Evolutionary conservation across 2,888 invertebrate species (phyloP), one percentile per base, ranked within the genome.

Genomic region (Rhagium mordax): DNA sequence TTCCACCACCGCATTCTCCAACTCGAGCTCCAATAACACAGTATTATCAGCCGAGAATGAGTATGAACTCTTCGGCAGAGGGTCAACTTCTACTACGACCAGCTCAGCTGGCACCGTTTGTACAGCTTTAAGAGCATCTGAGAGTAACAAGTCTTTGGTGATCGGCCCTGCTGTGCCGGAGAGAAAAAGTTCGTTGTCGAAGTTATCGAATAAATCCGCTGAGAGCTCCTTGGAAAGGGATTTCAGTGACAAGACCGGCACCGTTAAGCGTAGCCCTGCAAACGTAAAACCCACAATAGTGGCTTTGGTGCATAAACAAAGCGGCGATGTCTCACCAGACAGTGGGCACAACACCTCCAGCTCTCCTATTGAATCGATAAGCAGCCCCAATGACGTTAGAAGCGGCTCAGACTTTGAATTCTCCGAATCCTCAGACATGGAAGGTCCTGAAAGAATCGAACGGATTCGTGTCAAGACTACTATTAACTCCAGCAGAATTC

Each of bases 41-140:
- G 90, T 93, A 78, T 87, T 92, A 47, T 91, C 93, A 16, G 94
- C 94, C 1, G 96, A 96, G 88, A 96, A 95, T 85, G 96, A 96
- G 86, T 96, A 96, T 84, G 96, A 96, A 88, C 88, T 96, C 47
- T 97, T 96, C 85, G 96, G 96, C n/a, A 93, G 95, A 88, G 96
- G 96, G 2, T 96, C 95, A 1, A 96, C 96, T 0, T 96, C 95
- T 65, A 96, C 96, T 0, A 96, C 96, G 0, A 95, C 96, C 0
- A 96, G 96, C 84, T 96, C 96, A 0, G 96, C 96, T 55, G 96
- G 96, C 66, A 96, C 96, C 0, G 96, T 96, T 18, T 96, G 96
- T 84, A 96, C 96, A 0, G 94, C 96, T 0, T 86, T 96, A 69
- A 90, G 94, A 89, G 94, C 94, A 8, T 91, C 92, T 48, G 91